These are phyloP conservation scores for Elephantulus edwardii DNA, from an alignment of 2,113 vertebrate species.

Conservation along the genomic window DNA sequence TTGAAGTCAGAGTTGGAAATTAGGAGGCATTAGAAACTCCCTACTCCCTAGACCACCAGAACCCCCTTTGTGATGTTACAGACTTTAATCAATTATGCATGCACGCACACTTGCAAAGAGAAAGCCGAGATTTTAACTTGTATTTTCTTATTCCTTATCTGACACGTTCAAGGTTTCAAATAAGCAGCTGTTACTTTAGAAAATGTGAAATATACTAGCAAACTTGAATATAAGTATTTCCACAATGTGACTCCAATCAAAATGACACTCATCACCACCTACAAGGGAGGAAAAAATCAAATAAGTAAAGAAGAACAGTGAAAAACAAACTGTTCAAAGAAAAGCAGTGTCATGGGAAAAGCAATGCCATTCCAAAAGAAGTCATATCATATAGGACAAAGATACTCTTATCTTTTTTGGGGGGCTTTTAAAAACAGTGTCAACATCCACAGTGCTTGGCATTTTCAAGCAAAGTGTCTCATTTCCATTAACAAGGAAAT, in stretches of 20 bases:
- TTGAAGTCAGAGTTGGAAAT: too few relatives aligned
- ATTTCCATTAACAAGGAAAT: slow-evolving; percentile 82
- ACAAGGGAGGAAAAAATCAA: neutral
- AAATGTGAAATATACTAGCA: neutral
- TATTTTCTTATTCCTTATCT: neutral
- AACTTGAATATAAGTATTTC: neutral
- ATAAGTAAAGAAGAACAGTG: neutral
- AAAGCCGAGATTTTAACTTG: neutral
- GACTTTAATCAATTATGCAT: neutral
- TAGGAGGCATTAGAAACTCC: too few relatives aligned
- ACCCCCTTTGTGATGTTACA: too few relatives aligned
- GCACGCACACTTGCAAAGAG: rapidly evolving
- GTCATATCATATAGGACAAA: neutral
- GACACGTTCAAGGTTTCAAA: neutral
- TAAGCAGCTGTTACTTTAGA: neutral
- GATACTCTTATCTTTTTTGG: slow-evolving; percentile 8
- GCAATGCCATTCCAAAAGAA: neutral
- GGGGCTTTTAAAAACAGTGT: slow-evolving; percentile 58
- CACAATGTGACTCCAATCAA: neutral
- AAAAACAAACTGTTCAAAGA: neutral
- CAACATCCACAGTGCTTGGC: slow-evolving; percentile 64
- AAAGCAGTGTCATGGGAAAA: neutral
- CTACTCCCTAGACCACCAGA: too few relatives aligned
- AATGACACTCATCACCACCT: neutral
- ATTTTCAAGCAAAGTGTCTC: slow-evolving; percentile 79